Base-by-base conservation (phyloP, 2,888 invertebrate genomes). In the Tetramorium bicarinatum region DNA sequence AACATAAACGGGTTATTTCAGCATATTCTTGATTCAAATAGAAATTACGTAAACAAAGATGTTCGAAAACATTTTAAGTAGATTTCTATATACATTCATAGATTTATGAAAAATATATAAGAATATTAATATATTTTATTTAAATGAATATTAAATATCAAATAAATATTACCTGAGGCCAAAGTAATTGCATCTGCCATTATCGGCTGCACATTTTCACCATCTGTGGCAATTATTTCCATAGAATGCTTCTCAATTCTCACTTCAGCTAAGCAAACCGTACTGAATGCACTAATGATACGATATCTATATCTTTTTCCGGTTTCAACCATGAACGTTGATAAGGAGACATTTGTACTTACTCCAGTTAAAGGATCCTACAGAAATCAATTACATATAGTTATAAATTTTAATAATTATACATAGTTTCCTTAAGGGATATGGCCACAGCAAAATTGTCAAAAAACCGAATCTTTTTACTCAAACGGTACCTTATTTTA, bases 141-240 rank as follows among this genome's bases (percentile, higher is more conserved):
- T 34, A 34, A 34, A 34, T 34, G 4, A n/a, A n/a, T 52, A 52
- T 52, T 41, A 41, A 2, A 8, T n/a, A 52, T 49, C 2, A 54
- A 80, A 4, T 54, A 41, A 7, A 44, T 64, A 54, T 62, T 34
- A 90, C 90, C 90, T 71, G 90, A 0, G 4, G 49, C 0, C 2
- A 61, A 8, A 4, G 72, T 34, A 25, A 88, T 29, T 9, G 1
- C 44, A 47, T 87, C 49, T 34, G 85, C 87, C 0, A 0, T 0
- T 38, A 25, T 38, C 0, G 91, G 89, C 6, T 79, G 4, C 9
- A 92, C 74, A 18, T 87, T 56, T 11, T 76, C 88, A 21, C 91
- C 92, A 52, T 92, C 92, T 7, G 82, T 76, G 2, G 92, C 91
- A 34, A 92, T 92, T 54, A 92, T 2, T 1, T 29, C 29, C 3